A percentile compares a stretch with the other conserved stretches of the same genome.
Conservation (phyloP, 2,888 invertebrate species). For the Ceriagrion tenellum region DNA sequence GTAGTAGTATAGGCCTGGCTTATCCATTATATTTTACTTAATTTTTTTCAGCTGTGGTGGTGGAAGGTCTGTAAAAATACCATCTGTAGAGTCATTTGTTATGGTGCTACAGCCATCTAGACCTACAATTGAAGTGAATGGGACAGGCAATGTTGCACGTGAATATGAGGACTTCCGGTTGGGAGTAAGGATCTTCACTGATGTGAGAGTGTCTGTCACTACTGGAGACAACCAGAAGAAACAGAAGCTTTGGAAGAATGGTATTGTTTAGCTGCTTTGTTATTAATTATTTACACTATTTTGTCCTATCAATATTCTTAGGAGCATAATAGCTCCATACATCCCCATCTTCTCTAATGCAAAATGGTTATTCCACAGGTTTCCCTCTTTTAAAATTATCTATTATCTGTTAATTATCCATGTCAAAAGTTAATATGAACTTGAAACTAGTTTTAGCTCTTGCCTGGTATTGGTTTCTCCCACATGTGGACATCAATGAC, state of each 20-base stretch:
- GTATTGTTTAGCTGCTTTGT: constrained; percentile 71
- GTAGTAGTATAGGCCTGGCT: not conserved
- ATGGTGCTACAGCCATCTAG: constrained; percentile 93
- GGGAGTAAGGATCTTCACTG: constrained; percentile 93
- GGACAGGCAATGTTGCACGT: constrained; percentile 89
- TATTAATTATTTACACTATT: not conserved
- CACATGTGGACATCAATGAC: too few species aligned
- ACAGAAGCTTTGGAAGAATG: constrained; percentile 75
- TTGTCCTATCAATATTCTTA: too few species aligned
- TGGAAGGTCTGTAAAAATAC: constrained; percentile 86
- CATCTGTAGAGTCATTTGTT: constrained; percentile 90
- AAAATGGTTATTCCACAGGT: too few species aligned
- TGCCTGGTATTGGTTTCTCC: too few species aligned
- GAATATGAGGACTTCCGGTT: constrained; percentile 92
- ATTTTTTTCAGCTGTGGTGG: constrained; percentile 83
- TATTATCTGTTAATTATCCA: too few species aligned
- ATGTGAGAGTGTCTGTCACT: constrained; percentile 86
- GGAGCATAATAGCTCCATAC: too few species aligned
- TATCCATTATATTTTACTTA: not conserved
- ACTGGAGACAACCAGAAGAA: constrained; percentile 72
- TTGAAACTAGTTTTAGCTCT: too few species aligned
- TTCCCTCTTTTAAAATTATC: too few species aligned
- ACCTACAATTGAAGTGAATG: constrained; percentile 90
- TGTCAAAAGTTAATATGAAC: too few species aligned
- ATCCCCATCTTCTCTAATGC: too few species aligned